These are phyloP conservation scores for Boloria selene DNA, from an alignment of 2,888 invertebrate genomes.

Conservation along the genomic window DNA sequence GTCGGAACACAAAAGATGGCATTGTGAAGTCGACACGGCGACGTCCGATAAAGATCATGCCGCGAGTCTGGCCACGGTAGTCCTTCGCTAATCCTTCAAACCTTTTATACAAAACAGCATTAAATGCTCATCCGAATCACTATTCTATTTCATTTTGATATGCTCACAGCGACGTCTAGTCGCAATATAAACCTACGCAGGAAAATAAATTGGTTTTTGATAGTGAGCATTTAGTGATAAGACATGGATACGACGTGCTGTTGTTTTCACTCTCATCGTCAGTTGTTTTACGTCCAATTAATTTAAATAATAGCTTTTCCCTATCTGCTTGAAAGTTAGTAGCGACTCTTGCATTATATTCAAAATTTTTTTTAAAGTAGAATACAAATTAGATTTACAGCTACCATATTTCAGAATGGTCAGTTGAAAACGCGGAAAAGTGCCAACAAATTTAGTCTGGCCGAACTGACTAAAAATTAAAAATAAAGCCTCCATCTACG, in stretches of 20 bases:
- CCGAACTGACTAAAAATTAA: too few species aligned
- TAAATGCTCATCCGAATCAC: constrained; percentile 2
- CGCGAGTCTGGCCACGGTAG: constrained; percentile 46
- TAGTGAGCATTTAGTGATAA: constrained; percentile 21
- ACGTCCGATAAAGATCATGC: constrained; percentile 72
- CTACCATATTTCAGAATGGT: too few species aligned
- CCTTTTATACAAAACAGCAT: constrained; percentile 28
- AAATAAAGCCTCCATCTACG: too few species aligned
- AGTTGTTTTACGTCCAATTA: constrained; percentile 75
- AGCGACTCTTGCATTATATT: not conserved
- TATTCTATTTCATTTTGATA: constrained; percentile 6
- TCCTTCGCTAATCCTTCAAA: constrained; percentile 51
- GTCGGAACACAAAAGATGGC: constrained; percentile 78
- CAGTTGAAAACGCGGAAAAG: too few species aligned
- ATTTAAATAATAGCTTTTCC: constrained; percentile 78
- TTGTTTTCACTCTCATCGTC: constrained; percentile 14
- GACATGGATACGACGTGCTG: constrained; percentile 12
- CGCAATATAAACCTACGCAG: not conserved
- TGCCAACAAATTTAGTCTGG: too few species aligned
- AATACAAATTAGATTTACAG: too few species aligned
- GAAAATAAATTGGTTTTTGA: constrained; percentile 22
- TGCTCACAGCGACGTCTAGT: not conserved
- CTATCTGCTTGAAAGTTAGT: constrained; percentile 64
- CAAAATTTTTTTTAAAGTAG: too few species aligned
- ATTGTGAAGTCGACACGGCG: constrained; percentile 74